Base-by-base conservation (phyloP, 2,888 invertebrate genomes). In the Tricholauxania praeusta region DNA sequence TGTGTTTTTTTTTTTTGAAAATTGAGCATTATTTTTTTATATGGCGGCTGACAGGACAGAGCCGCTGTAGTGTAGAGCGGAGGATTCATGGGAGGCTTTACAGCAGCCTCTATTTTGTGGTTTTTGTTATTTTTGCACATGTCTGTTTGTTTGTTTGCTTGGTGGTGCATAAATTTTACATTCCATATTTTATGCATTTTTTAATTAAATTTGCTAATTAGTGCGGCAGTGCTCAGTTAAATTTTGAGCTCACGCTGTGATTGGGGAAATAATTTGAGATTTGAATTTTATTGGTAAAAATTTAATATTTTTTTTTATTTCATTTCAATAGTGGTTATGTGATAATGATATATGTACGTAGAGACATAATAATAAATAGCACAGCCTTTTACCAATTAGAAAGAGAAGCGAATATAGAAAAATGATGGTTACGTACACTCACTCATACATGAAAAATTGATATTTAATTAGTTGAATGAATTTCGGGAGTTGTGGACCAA, bases 201-300 rank as follows among this genome's bases (percentile, higher is more conserved):
- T 70, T 70, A 70, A 63, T 70, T 62, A 70, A 62, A 70, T 70
- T 63, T 70, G 17, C 17, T 63, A 70, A 70, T 62, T 63, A 63
- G 53, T 53, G 52, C 19, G 12, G 62, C 49, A 15, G 22, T 28
- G 28, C 48, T 19, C 19, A 49, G 63, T 17, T 39, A 6, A 39
- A 39, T 39, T 39, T 39, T 39, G 39, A 63, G 17, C 52, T 6
- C 7, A 39, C 39, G 28, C 59, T 60, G 19, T 70, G 47, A 70
- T 70, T 70, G 63, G 53, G 39, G 52, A 70, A 62, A 70, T 70
- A 53, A 63, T 62, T 70, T 53, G n/a, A 63, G 63, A 53, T 63
- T 53, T 63, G 22, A 22, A 53, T 70, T 70, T 70, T 63, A 52
- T 69, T 69, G 51, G 60, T 52, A 32, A 52, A 48, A 22, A 48